Evolutionary conservation across 2,888 invertebrate species (phyloP), one percentile per base, ranked within the genome.

Genomic region (Drosophila macrothrix): DNA sequence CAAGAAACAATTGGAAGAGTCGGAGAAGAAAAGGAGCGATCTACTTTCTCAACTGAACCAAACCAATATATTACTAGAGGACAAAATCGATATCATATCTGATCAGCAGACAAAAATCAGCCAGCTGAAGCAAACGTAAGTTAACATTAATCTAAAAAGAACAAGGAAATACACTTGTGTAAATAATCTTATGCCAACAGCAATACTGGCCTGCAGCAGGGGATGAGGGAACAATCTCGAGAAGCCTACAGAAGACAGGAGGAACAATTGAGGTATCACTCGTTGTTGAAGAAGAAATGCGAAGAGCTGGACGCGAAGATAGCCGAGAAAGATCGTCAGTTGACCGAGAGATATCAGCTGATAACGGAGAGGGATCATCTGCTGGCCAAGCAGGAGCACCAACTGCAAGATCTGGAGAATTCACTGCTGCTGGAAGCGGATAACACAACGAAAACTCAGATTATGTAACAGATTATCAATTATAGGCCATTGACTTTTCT

Each of bases 341-440:
- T 85, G 3, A 4, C 28, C n/a, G 53, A 28, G 3, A 50, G 28
- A 28, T 1, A 12, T 19, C 1, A 28, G 10, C 3, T 19, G 28
- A 19, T 28, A 19, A 19, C 1, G 16, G 50, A 50, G 10, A 3
- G 28, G 28, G 50, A 50, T 28, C 0, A 1, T 7, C 37, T 14
- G 3, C 53, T 83, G 0, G 16, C 25, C 10, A 66, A 61, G 3
- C 29, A 67, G 5, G 43, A 19, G 14, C 3, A 22, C 6, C 60
- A 75, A 25, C 2, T 75, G 0, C 10, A 9, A 10, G 41, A 46
- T 0, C 16, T 67, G 0, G 68, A 19, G 43, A 46, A 46, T 14
- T 22, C 22, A 14, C 3, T 14, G 46, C 7, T 22, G 4, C 22
- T 14, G 46, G 46, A 46, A 7, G 7, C 1, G 43, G 46, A 22